Evolutionary conservation across 2,888 invertebrate genomes (phyloP).

Genomic region (Xylota segnis): DNA sequence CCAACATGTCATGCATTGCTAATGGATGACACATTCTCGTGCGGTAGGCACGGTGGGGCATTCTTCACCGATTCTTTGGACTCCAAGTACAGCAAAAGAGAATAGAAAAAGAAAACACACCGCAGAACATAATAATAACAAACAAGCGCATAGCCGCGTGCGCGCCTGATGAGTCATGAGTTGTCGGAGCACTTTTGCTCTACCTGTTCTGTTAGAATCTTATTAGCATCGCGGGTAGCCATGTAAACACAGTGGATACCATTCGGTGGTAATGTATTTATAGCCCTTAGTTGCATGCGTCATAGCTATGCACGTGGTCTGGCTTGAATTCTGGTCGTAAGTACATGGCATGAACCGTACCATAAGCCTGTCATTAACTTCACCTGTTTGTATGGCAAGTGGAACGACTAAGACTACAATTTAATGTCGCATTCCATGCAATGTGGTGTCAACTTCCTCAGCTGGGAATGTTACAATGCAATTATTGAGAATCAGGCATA

Average conservation of each 20-base stretch:
- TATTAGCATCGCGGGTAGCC: neutral
- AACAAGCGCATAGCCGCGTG: slow-evolving; percentile 28
- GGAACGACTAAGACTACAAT: neutral
- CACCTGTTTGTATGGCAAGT: slow-evolving; percentile 1
- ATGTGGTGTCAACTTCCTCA: too few species aligned
- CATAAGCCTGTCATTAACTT: neutral
- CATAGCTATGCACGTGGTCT: slow-evolving; percentile 11
- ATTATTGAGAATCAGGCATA: too few species aligned
- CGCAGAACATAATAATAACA: neutral
- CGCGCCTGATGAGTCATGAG: slow-evolving; percentile 53
- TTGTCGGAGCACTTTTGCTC: slow-evolving; percentile 10
- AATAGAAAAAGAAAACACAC: slow-evolving; percentile 2
- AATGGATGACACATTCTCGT: slow-evolving; percentile 27
- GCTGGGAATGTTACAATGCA: too few species aligned
- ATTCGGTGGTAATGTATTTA: too few species aligned
- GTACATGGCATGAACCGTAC: neutral
- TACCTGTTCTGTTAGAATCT: slow-evolving; percentile 51
- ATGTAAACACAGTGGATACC: neutral
- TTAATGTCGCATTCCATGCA: neutral
- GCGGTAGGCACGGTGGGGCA: neutral
- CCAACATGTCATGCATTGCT: slow-evolving; percentile 13
- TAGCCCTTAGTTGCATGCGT: neutral
- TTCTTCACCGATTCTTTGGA: slow-evolving; percentile 24
- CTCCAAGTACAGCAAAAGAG: neutral
- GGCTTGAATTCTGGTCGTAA: neutral